Evolutionary conservation across 2,888 invertebrate species (phyloP).

Genomic region (Melitaea athalia): DNA sequence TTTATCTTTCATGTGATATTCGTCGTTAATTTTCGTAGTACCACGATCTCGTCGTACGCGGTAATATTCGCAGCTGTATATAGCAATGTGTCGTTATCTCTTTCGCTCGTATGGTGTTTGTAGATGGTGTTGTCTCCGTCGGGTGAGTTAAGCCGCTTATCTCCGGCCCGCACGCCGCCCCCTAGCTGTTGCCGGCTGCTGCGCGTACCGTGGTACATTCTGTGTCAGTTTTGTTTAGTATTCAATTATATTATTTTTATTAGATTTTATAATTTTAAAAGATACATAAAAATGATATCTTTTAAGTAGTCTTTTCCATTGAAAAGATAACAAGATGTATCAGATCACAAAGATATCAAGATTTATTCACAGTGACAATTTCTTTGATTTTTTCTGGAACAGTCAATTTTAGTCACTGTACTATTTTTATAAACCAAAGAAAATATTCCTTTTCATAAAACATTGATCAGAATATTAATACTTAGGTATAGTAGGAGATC

Average conservation of each 20-base stretch:
- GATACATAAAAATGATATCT: not conserved
- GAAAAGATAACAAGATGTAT: too few species aligned
- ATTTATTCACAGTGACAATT: too few species aligned
- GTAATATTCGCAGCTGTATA: slow-evolving; percentile 74
- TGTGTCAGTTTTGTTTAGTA: slow-evolving; percentile 51
- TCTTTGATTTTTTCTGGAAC: too few species aligned
- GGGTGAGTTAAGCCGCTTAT: slow-evolving; percentile 80
- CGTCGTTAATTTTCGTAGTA: slow-evolving; percentile 50
- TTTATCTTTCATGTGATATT: slow-evolving; percentile 38
- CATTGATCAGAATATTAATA: too few species aligned
- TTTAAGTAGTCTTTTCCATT: too few species aligned
- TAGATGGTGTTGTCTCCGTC: slow-evolving; percentile 56
- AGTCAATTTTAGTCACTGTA: too few species aligned
- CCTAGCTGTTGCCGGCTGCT: slow-evolving; percentile 66
- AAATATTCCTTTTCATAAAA: too few species aligned
- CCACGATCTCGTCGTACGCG: slow-evolving; percentile 61
- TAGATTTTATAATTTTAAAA: slow-evolving; percentile 4
- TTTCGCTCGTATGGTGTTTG: slow-evolving; percentile 39
- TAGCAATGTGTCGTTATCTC: slow-evolving; percentile 63
- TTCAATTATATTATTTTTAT: slow-evolving; percentile 28
- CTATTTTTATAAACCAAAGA: too few species aligned
- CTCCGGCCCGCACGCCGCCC: slow-evolving; percentile 77
- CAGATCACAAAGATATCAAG: too few species aligned
- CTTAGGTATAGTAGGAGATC: too few species aligned
- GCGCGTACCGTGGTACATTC: slow-evolving; percentile 69